Base-by-base conservation (phyloP, 2,888 invertebrate species). In the Globia sparganii region DNA sequence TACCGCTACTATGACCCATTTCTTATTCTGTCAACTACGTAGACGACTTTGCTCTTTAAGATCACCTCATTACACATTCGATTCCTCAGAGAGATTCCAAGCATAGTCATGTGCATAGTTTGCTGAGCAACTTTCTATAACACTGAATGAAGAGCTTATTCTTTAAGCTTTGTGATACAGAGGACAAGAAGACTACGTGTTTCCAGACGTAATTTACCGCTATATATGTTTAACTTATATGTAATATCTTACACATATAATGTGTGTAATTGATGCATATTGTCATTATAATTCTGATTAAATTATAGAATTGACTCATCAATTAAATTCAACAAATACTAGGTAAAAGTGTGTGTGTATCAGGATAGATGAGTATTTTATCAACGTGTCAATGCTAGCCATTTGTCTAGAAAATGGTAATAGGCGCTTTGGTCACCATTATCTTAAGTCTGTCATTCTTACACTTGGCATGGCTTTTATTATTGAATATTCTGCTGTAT, bases 381-480 rank as follows among this genome's bases (percentile, higher is more conserved):
- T 56, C n/a, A 79, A 65, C 49, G 31, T 15, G 53, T 61, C 28
- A 78, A 59, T 67, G 31, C 59, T 37, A 59, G n/a, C 43, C 13
- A 56, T 53, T 75, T 34, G 18, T 34, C 64, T 37, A 37, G 28
- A 70, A 70, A 18, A 56, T 43, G n/a, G 21, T 40, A 66, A 21
- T 21, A 31, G 13, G 6, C 56, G 49, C 31, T 81, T 53, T 34
- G 25, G n/a, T 18, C 25, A 25, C 28, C 9, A 34, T 25, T 67
- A 67, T 43, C 49, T 43, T 21, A 15, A 46, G 6, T 49, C 37
- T 46, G 31, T 31, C 13, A 31, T 62, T 64, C 9, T 9, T 31
- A 31, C 59, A 46, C 21, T 2, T 64, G 18, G 18, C 25, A n/a
- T 40, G 31, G 18, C 18, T 56, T 71, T 34, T 28, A 31, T 6